Conservation (phyloP, 1,140 invertebrate genomes). For the Triops cancriformis region DNA sequence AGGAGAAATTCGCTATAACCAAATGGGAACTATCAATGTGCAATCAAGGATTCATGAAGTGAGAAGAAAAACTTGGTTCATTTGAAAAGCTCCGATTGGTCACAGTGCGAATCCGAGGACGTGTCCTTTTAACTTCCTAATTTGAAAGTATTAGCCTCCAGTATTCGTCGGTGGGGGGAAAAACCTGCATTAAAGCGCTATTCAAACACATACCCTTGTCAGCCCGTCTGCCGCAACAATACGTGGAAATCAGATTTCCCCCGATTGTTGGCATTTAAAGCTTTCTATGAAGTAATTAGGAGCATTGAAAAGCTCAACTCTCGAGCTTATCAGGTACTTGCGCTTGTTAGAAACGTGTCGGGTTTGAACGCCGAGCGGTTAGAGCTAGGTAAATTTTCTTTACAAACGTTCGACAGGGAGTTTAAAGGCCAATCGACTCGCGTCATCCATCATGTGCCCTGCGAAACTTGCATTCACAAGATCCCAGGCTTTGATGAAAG, state of each 20-base stretch:
- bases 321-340: background rate
- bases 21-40: background rate
- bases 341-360: background rate
- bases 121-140: too few species aligned
- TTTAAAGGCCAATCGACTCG: background rate
- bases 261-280: background rate
- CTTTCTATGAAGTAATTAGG: background rate
- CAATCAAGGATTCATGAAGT: background rate
- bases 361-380: background rate
- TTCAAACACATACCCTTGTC: background rate
- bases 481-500: constrained; percentile 1
- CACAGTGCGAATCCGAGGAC: background rate
- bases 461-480: background rate
- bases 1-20: background rate
- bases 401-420: background rate
- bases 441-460: constrained; percentile 4
- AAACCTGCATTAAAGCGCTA: background rate
- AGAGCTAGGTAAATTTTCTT: background rate
- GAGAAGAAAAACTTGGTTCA: background rate
- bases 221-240: background rate
- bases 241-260: background rate
- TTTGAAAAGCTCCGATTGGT: background rate
- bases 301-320: background rate
- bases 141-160: background rate
- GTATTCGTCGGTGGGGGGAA: background rate